Base-by-base conservation (phyloP, 2,888 invertebrate genomes). In the Herminia tarsipennalis region DNA sequence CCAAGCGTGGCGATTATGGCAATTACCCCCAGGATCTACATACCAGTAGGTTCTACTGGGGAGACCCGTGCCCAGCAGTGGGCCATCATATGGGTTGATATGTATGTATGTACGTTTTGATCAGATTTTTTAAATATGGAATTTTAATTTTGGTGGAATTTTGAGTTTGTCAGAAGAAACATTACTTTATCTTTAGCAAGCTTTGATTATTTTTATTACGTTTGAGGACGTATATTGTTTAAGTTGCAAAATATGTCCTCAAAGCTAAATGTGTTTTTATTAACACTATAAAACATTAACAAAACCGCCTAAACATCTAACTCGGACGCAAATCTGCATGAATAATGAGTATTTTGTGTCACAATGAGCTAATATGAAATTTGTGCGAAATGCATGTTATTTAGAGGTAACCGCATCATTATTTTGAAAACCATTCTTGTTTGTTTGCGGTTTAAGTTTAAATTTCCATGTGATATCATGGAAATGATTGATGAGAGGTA, bases 281-380 rank as follows among this genome's bases (percentile, higher is more conserved):
- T 44, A 33, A 37, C 2, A 4, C 17, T 6, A 24, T 42, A 42
- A 47, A 53, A 48, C 9, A 14, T 28, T 40, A 32, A 43, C 35
- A 36, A 2, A 16, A 50, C 41, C 28, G 43, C 18, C 36, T 21
- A 43, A 45, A 56, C 29, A 32, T 46, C 27, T 45, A 60, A 49
- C 42, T 60, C 42, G 46, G 35, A 25, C 32, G 51, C 33, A 50
- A 61, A 63, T 64, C 51, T 54, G 61, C 58, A 56, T 69, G 57
- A 62, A 60, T 69, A 67, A 71, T 67, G 55, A 60, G 48, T 61
- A 59, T 64, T 56, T 57, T 63, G 53, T 57, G 56, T 56, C 52
- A 58, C 56, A 61, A 54, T 54, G 59, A 58, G 53, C 54, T 60
- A 59, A 63, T 53, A 38, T 44, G 50, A 44, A 54, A 59, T 64